Evolutionary conservation across 1,140 invertebrate genomes (phyloP), one percentile per base, ranked within the genome.

Genomic region (Brachionus sp.): DNA sequence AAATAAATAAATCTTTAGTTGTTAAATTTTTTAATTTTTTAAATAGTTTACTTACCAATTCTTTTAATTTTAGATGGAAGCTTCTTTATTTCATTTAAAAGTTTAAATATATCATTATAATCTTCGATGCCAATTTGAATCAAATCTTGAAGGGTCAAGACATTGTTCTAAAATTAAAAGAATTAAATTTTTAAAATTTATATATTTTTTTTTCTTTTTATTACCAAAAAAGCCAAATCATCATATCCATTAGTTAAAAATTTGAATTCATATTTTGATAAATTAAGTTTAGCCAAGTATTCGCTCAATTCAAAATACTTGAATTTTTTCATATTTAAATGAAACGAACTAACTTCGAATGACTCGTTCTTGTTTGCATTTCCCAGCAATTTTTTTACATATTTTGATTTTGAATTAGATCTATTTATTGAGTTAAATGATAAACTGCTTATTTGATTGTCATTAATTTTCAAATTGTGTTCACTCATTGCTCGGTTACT

Each of bases 241-340:
- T 80, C 77, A 44, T 33, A 80, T 12, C 77, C 77, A 44, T 80
- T 80, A 25, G 77, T 80, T 25, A 80, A 39, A 57, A 80, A 80
- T 57, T 80, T 66, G 12, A 80, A 80, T 66, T 80, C 77, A 66
- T 80, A 80, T 25, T 80, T 42, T 62, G n/a, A 19, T 23, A 80
- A 19, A 12, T 80, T 66, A 0, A 80, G 9, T 44, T 62, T 62
- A 2, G 25, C 16, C 50, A 80, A 80, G 50, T 62, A 80, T 12
- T 80, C 77, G 10, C 77, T 66, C 2, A 80, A 33, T 42, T 57
- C 77, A 12, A 62, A 62, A 37, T 80, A 66, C 50, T 80, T 80
- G n/a, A 62, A 57, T 42, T 80, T 80, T 66, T 66, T 80, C 77
- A 62, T 57, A 66, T 66, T 80, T 62, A 78, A 62, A 50, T 70